These are phyloP conservation scores for Anguilla japonica DNA, from an alignment of 2,113 vertebrate species.

Conservation along the genomic window DNA sequence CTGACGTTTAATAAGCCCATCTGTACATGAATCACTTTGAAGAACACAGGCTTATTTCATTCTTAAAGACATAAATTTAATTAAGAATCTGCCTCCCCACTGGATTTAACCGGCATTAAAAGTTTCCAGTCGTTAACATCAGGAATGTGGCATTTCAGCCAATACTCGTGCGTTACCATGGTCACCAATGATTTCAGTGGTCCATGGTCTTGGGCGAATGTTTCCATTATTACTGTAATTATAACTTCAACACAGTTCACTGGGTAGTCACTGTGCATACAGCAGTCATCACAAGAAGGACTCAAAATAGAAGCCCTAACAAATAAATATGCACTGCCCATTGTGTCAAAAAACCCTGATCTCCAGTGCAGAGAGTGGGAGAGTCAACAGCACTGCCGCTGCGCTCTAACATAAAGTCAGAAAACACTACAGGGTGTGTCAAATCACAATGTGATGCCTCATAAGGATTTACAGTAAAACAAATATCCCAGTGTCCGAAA, in stretches of 20 bases:
- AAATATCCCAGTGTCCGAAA: background rate
- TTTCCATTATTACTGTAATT: constrained; percentile 20
- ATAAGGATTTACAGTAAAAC: background rate
- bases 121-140: constrained; percentile 41
- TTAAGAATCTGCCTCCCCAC: constrained; percentile 18
- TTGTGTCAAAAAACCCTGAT: background rate
- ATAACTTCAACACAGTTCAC: background rate
- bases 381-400: background rate
- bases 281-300: background rate
- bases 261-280: background rate
- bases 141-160: constrained; percentile 37
- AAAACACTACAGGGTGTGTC: background rate
- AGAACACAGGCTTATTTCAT: constrained; percentile 61
- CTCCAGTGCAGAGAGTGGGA: background rate
- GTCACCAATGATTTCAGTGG: constrained; percentile 24
- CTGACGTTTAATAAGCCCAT: constrained; percentile 61
- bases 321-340: background rate
- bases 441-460: background rate
- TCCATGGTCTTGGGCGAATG: background rate
- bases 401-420: background rate
- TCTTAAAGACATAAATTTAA: constrained; percentile 56
- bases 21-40: constrained; percentile 59
- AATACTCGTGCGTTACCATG: constrained; percentile 31
- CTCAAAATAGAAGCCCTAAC: background rate
- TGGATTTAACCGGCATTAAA: constrained; percentile 33